Percentiles rank a stretch among this genome's conserved stretches.
These are phyloP conservation scores for Nibea coibor DNA, from an alignment of 2,113 vertebrate species.

Conservation along the genomic window DNA sequence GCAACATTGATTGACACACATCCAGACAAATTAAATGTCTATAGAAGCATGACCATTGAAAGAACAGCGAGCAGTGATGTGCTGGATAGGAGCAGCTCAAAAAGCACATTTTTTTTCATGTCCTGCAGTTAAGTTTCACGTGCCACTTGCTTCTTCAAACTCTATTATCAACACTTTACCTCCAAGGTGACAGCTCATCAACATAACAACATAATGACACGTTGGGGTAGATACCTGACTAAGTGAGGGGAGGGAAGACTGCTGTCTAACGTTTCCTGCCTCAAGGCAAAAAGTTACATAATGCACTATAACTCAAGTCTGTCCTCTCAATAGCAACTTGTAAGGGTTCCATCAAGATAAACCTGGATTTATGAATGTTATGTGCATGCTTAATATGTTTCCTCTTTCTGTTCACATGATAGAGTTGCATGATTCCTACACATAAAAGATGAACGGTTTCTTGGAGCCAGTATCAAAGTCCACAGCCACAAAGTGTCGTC, in stretches of 20 bases:
- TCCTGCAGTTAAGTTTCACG: neutral
- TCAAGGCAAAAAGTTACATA: neutral
- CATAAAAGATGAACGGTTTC: neutral
- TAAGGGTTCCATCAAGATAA: neutral
- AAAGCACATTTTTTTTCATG: neutral
- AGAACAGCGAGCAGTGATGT: neutral
- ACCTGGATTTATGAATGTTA: neutral
- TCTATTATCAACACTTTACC: neutral
- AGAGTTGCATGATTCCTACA: neutral
- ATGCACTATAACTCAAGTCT: neutral
- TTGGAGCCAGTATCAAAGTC: neutral
- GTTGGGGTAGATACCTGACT: neutral
- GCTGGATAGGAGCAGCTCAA: neutral
- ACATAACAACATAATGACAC: neutral
- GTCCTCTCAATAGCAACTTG: neutral
- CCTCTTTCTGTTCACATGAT: neutral
- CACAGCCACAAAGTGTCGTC: neutral
- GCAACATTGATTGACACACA: too few species aligned
- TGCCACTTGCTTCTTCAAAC: neutral
- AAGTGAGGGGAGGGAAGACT: neutral
- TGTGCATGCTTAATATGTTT: neutral
- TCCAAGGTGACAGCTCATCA: neutral
- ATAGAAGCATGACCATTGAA: too few species aligned
- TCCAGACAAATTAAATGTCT: too few species aligned
- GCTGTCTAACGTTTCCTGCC: conserved; percentile 20